Evolutionary conservation across 2,888 invertebrate genomes (phyloP).

Genomic region (Limenitis camilla): DNA sequence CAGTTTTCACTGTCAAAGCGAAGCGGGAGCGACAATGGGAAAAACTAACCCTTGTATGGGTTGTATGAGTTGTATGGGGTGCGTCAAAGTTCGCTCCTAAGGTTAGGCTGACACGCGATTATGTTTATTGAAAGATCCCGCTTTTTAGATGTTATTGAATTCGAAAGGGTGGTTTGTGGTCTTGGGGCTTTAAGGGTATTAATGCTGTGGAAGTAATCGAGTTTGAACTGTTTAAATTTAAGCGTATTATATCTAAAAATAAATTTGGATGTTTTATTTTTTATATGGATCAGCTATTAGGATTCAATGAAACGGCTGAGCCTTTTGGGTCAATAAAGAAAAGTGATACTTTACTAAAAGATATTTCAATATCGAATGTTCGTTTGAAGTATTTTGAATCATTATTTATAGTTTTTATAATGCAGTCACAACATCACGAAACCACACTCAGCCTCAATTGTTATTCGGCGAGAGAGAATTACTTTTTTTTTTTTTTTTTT

Average conservation of each 20-base stretch:
- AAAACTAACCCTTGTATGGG: constrained; percentile 40
- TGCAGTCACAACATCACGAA: no score
- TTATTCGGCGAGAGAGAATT: no score
- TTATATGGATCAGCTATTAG: no score
- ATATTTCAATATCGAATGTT: no score
- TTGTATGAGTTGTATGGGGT: constrained; percentile 36
- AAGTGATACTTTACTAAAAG: no score
- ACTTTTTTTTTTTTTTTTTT: no score
- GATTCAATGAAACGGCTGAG: no score
- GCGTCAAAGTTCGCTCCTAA: constrained; percentile 51
- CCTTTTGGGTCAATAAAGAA: no score
- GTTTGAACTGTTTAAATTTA: constrained; percentile 8
- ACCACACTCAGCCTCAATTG: no score
- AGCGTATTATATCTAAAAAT: not conserved
- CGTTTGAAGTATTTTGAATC: no score
- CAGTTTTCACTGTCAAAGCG: constrained; percentile 67
- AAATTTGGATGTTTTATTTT: no score
- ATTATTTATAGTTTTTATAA: no score
- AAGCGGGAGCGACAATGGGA: constrained; percentile 53
- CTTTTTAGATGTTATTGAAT: constrained; percentile 42
- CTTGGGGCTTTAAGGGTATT: constrained; percentile 15
- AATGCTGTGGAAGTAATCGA: constrained; percentile 15
- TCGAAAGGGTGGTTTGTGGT: constrained; percentile 49
- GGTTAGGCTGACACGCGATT: constrained; percentile 64
- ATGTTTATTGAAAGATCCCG: constrained; percentile 64